A percentile compares a stretch with the other conserved stretches of the same genome.
Evolutionary conservation across 2,113 vertebrate species (phyloP).

Genomic region (Macrotis lagotis): DNA sequence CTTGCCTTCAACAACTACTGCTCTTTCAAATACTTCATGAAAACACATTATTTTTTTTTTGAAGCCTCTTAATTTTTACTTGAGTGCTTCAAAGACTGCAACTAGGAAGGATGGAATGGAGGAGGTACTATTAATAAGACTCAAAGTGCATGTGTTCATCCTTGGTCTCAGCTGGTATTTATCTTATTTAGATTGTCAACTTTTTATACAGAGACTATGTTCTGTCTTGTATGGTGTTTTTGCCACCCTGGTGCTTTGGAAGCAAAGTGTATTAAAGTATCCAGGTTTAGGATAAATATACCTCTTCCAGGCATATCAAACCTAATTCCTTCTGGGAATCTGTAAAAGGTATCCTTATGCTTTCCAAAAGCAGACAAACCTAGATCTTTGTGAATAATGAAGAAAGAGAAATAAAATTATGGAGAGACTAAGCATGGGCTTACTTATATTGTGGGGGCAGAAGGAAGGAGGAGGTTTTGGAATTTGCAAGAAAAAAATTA

Average conservation of each 20-base stretch:
- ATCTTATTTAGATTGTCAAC: background rate
- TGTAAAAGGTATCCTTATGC: background rate
- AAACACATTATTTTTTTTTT: background rate
- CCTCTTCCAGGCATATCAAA: background rate
- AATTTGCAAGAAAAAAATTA: background rate
- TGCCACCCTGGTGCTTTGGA: background rate
- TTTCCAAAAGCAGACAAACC: background rate
- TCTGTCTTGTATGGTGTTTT: background rate
- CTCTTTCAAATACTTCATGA: background rate
- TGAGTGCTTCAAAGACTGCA: background rate
- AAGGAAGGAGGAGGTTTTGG: background rate
- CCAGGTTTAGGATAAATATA: background rate
- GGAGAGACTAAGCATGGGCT: background rate
- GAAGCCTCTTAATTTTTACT: background rate
- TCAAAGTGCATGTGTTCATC: background rate
- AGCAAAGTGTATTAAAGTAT: background rate
- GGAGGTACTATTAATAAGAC: background rate
- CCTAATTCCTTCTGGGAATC: background rate
- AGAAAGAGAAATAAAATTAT: background rate
- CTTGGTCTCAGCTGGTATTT: background rate
- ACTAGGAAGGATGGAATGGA: background rate
- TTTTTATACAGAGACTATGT: background rate
- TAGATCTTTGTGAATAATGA: background rate
- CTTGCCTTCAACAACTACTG: background rate
- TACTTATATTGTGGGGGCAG: background rate